Base-by-base conservation (phyloP, 37 sponge, comb jelly and placozoan species). In the Halichondria panicea region DNA sequence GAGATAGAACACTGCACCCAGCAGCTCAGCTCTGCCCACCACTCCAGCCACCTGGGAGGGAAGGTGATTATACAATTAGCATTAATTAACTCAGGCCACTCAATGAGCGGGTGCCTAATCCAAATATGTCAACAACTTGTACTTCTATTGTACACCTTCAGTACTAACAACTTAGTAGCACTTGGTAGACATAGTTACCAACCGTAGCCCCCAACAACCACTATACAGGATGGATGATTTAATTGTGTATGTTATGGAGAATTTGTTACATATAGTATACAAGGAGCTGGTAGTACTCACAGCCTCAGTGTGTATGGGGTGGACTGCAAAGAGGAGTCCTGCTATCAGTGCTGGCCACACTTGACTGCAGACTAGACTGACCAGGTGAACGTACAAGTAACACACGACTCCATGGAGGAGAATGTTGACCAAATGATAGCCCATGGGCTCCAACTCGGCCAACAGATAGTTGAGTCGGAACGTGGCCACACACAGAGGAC, bases 391-490 rank as follows among this genome's bases (percentile, higher is more conserved):
- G 43, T 90, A 96, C 54, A 96, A 66, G 68, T 58, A 84, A 55
- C 81, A 77, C 50, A 91, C 94, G 21, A 71, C 63, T n/a, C 75
- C 85, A 67, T 96, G 97, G 3, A 96, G 74, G 28, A 93, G 41
- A 24, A 93, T 84, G 66, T 96, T 96, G 55, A 87, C 91, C 56
- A 88, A 48, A 64, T 96, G 97, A 58, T 96, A 96, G 27, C 97
- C 94, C 63, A 87, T 63, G 60, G 94, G 91, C n/a, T 84, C 40
- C 46, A 96, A 83, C 35, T 75, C 89, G 72, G 87, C 84, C 53
- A 96, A 27, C 80, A 79, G n/a, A 70, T 79, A 79, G 82, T 96
- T 96, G 32, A 93, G 69, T 28, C 97, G 71, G 72, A 96, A 96
- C 0, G 92, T 83, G 43, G 84, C 77, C 53, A 96, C 92, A 45